Evolutionary conservation across 2,797 vertebrate species (phyloP), one percentile per base, ranked within the genome.

Genomic region (Carcharodon carcharias): DNA sequence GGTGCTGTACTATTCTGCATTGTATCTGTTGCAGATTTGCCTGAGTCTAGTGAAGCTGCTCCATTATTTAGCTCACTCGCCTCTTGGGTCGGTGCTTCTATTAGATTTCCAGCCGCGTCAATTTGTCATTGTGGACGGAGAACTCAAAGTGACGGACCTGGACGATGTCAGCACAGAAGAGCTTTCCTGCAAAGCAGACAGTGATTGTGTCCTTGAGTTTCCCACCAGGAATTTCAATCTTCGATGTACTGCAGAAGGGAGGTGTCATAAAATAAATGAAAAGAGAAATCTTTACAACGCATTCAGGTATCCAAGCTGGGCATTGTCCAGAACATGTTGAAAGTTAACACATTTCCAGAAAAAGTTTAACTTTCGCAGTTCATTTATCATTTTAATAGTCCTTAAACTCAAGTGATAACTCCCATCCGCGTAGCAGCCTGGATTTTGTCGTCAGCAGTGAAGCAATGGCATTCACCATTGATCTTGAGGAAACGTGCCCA

Each of bases 91-190:
- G 1, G 98, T 99, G 97, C 98, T 97, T 73, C 98, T 99, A 96
- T 97, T 99, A 98, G 99, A 99, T 98, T 99, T 99, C 97, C 99
- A 99, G 97, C 99, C 99, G 0, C 98, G 98, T 91, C 99, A 99
- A 98, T 99, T 99, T 96, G 98, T 99, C 96, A 98, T 98, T 85
- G 98, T 99, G 96, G 98, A 98, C 9, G 99, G 99, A 71, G 97
- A 98, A 96, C 97, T 99, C 93, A 99, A 99, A 98, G 98, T 99
- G 96, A 99, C 98, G 0, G 99, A 99, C 97, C 97, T 99, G 97
- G 99, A 99, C 31, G 98, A 99, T 96, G 98, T 98, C 97, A 98
- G 98, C 96, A 97, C 97, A 0, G 97, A 98, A 82, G 98, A 98
- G 95, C 97, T 98, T 1, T 35, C 96, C 40, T 99, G 99, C 96